Evolutionary conservation across 2,888 invertebrate species (phyloP), one percentile per base, ranked within the genome.

Genomic region (Willowsia nigromaculata): DNA sequence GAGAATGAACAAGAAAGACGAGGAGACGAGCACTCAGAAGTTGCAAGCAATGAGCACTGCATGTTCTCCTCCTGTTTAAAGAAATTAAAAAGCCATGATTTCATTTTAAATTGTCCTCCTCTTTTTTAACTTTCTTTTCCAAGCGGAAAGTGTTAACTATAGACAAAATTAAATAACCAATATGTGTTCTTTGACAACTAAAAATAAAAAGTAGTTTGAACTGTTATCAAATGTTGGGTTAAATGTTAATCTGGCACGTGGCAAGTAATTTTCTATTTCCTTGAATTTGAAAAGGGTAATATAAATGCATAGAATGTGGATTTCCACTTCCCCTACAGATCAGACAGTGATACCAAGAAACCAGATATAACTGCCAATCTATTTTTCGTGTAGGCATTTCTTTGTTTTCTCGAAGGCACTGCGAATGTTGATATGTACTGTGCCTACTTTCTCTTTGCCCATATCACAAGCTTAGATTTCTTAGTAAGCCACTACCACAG

Each of bases 21-120:
- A 96, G 94, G 78, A 95, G 94, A 76, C 96, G 94, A 56, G 95
- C 95, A 92, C 95, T 95, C 85, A 95, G 94, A 78, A 95, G 94
- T 93, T 95, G 95, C 76, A 95, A 94, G 93, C 95, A 95, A 93
- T 95, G 95, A 92, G 95, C 94, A 91, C 94, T 95, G 93, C 95
- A 95, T 93, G 95, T 95, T 56, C 95, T 94, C 94, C 95, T 95
- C 92, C 96, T 94, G 65, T 93, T 93, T 85, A 56, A 71, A 33
- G n/a, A 47, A 68, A 59, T 47, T 40, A 13, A 85, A 50, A 53
- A 33, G n/a, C 22, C 15, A 47, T 50, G 25, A 22, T 80, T 80
- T 37, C 15, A 53, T 27, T 53, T 53, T 50, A 56, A 71, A 89
- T 80, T 86, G 85, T 89, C 22, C n/a, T 25, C 1, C 6, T 37